Evolutionary conservation across 2,888 invertebrate genomes (phyloP), one percentile per base, ranked within the genome.

Genomic region (Euclidia mi): DNA sequence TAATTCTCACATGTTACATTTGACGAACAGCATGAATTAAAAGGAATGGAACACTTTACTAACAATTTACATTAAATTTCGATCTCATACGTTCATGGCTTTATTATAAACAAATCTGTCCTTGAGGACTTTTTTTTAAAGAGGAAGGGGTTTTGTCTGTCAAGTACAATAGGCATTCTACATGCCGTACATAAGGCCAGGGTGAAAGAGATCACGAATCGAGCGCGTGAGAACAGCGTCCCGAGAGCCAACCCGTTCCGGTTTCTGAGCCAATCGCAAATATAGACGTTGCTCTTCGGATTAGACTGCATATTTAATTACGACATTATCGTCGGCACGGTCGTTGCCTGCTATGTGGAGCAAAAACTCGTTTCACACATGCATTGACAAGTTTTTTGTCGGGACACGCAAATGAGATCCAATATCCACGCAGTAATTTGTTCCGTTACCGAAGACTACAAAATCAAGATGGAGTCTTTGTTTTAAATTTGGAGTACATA

Each of bases 161-260:
- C 12, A 14, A 34, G 6, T 7, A 10, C 4, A 20, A 45, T 63
- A 73, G 41, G 51, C n/a, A n/a, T n/a, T n/a, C n/a, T n/a, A n/a
- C n/a, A n/a, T n/a, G n/a, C n/a, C n/a, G n/a, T n/a, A n/a, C n/a
- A n/a, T n/a, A n/a, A n/a, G n/a, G 42, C 31, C 47, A 41, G 47
- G 43, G 53, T 14, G 34, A 14, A 57, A 56, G 65, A 63, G 48
- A 46, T 58, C 55, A 25, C 10, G 68, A 65, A 63, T 70, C 58
- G 56, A 34, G 66, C 80, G 81, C 84, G 87, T 89, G 87, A 85
- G 84, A 89, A 82, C 74, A 84, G 77, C 81, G 79, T 71, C 65
- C 65, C 63, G 11, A 20, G 50, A 62, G 58, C 64, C 69, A 57
- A 76, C 67, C 53, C 76, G 84, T 86, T 86, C 87, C 88, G 84